phyloP scores from a whole-genome alignment of 2,797 vertebrate genomes.

The Carduelis carduelis region DNA sequence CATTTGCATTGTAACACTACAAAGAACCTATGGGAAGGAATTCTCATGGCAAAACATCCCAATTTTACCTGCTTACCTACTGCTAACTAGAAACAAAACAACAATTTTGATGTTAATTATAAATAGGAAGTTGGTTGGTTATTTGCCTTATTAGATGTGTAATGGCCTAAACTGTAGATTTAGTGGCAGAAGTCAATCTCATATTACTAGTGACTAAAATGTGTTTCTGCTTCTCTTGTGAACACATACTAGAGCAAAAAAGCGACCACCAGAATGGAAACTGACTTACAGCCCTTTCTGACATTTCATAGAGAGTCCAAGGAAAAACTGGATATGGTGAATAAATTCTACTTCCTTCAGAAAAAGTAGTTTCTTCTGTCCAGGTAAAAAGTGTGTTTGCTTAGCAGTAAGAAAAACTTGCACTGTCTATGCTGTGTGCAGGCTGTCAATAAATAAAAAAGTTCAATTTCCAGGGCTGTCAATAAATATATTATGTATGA shows the following conservation, averaged over 20 bases:
- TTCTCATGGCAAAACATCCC: background rate
- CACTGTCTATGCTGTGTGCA: background rate
- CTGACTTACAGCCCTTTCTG: background rate
- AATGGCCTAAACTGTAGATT: background rate
- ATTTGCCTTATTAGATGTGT: background rate
- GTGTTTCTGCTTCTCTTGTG: background rate
- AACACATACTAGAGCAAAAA: background rate
- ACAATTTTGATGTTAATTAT: background rate
- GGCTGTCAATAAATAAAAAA: conserved; percentile 57
- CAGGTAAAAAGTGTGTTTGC: conserved; percentile 2
- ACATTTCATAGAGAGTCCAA: background rate
- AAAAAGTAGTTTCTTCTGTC: background rate
- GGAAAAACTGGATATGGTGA: background rate
- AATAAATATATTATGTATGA: conserved; percentile 67
- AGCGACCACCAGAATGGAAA: background rate
- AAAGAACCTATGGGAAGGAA: background rate
- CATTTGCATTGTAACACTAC: background rate
- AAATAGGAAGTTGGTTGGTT: background rate
- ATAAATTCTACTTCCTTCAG: background rate
- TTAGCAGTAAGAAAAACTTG: conserved; percentile 1
- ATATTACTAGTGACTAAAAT: background rate
- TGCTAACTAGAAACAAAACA: background rate
- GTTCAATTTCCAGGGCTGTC: background rate
- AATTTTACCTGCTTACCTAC: background rate
- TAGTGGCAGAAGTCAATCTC: background rate